Conservation (phyloP, 2,888 invertebrate species). For the Monopis laevigella region DNA sequence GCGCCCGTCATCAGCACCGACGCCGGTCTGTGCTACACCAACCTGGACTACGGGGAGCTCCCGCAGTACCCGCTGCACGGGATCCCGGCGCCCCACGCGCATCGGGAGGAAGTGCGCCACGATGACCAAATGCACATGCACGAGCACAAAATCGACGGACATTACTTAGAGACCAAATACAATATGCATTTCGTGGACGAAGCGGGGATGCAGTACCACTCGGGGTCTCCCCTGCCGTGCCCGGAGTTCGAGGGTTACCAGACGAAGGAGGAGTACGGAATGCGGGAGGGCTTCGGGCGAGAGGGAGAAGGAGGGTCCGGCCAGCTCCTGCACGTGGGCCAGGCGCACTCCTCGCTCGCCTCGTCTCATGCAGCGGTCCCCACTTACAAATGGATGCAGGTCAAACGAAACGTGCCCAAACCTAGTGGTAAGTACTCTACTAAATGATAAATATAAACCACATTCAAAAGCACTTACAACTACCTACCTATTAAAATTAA, state of each 20-base stretch:
- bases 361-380: conserved; percentile 75
- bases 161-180: conserved; percentile 62
- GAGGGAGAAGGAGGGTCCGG: conserved; percentile 41
- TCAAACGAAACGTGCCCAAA: conserved; percentile 95
- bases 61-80: conserved; percentile 64
- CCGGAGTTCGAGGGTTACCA: conserved; percentile 69
- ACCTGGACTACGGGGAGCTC: conserved; percentile 77
- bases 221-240: conserved; percentile 58
- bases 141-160: conserved; percentile 55
- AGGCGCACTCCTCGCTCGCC: conserved; percentile 41
- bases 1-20: conserved; percentile 83
- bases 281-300: conserved; percentile 43
- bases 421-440: conserved; percentile 88
- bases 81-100: conserved; percentile 60
- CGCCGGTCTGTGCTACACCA: conserved; percentile 89
- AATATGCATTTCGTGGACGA: conserved; percentile 62
- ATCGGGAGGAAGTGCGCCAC: conserved; percentile 67
- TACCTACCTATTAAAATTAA: too few relatives aligned
- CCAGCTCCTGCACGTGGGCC: conserved; percentile 39
- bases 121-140: conserved; percentile 42
- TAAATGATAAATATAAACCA: too few relatives aligned
- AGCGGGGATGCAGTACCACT: conserved; percentile 45
- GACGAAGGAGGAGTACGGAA: conserved; percentile 71
- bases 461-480: too few relatives aligned
- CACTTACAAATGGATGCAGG: conserved; percentile 99